Base-by-base conservation (phyloP, 2,797 vertebrate genomes). In the Lagocephalus sceleratus region DNA sequence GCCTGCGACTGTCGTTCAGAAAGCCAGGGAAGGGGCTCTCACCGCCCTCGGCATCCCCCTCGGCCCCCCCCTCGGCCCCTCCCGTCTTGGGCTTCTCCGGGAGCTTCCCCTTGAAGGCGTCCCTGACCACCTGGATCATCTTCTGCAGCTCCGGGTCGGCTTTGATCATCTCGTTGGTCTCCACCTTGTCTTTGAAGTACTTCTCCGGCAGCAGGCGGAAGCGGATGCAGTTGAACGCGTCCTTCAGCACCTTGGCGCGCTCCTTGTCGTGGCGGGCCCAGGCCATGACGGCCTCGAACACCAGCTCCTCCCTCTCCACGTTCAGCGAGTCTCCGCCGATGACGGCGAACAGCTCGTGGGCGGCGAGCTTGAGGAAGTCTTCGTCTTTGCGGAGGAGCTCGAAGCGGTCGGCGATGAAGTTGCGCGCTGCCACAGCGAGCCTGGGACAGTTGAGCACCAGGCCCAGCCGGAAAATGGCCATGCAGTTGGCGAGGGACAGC, bases 191-290 rank as follows among this genome's bases (percentile, higher is more conserved):
- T 57, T 91, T 93, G 80, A 99, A 94, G 75, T 95, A 99, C 74
- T 94, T 96, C 86, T 98, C 95, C 0, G 94, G 76, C 82, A 99
- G 90, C 39, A 99, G 92, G 42, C 96, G 94, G 82, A 99, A 99
- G 63, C 97, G 95, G 72, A 99, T 88, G 71, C 94, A 99, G 61
- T 98, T 92, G 68, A 99, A 97, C 17, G 95, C 92, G n/a, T 99
- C 97, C 8, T 78, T 89, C 20, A 99, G 88, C 63, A 83, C 86
- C 77, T 95, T 96, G n/a, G 76, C 57, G 35, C 94, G 92, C 59
- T 95, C 94, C 73, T 90, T 95, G 82, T 99, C 95, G 1, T 89
- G 87, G 74, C 88, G 92, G 38, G 92, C 93, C 97, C 97, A 99
- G 47, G 86, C 92, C 94, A 99, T 96, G 53, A 97, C 91, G 0